Evolutionary conservation across 2,797 vertebrate species (phyloP).

Genomic region (Gila robusta): DNA sequence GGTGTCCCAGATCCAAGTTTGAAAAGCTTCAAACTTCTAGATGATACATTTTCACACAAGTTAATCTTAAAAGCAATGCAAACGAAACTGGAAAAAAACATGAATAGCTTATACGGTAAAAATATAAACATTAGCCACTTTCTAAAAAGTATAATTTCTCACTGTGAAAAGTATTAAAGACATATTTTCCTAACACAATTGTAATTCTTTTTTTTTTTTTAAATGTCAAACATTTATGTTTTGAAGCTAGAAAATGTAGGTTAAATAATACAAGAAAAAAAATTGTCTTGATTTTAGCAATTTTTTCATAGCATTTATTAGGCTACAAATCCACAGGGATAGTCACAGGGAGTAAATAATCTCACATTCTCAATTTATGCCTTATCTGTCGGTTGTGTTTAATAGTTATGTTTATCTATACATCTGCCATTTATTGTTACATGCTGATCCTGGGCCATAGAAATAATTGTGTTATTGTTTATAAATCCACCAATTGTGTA

Average conservation of each 20-base stretch:
- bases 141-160: background rate
- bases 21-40: background rate
- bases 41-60: background rate
- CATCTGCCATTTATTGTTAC: constrained; percentile 9
- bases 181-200: background rate
- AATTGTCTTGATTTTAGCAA: background rate
- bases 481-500: constrained; percentile 4
- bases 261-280: no score
- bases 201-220: background rate
- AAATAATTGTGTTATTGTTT: background rate
- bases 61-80: background rate
- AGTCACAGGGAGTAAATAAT: background rate
- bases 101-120: no score
- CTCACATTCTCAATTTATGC: background rate
- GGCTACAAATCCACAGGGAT: background rate
- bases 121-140: background rate
- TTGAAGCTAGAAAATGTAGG: no score
- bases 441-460: background rate
- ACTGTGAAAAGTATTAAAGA: background rate
- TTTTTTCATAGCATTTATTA: no score
- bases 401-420: constrained; percentile 5
- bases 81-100: no score
- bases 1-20: background rate
- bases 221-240: background rate
- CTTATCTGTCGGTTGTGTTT: background rate